A percentile compares a stretch with the other conserved stretches of the same genome.
phyloP scores from a whole-genome alignment of 2,888 invertebrate genomes.

The Congeria kusceri region DNA sequence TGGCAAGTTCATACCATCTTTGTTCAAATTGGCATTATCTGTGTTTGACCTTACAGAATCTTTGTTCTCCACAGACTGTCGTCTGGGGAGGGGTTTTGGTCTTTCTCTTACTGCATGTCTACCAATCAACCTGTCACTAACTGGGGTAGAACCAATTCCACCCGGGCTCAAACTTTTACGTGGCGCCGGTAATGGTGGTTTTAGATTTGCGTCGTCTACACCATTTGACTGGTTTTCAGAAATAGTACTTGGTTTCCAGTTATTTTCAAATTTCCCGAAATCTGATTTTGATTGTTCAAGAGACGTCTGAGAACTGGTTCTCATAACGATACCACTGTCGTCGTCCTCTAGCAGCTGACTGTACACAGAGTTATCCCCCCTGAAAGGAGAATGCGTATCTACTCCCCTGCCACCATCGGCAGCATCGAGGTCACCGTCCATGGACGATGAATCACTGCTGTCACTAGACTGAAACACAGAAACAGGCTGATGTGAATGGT shows the following conservation, averaged over 20 bases:
- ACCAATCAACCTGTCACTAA: constrained; percentile 41
- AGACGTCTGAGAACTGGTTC: constrained; percentile 48
- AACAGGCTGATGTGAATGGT: no score
- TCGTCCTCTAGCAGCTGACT: constrained; percentile 52
- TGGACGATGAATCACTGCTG: constrained; percentile 54
- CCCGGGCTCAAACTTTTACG: constrained; percentile 35
- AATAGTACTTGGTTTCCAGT: neutral
- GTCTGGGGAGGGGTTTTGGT: constrained; percentile 43
- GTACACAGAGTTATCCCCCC: constrained; percentile 45
- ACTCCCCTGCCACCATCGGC: neutral
- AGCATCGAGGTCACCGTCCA: constrained; percentile 21
- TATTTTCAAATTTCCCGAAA: constrained; percentile 6
- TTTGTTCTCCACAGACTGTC: constrained; percentile 31
- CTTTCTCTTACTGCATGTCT: constrained; percentile 19
- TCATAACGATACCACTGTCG: constrained; percentile 61
- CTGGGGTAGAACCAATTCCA: neutral
- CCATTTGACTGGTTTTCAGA: neutral
- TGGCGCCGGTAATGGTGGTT: constrained; percentile 4
- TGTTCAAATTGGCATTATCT: neutral
- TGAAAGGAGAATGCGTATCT: neutral
- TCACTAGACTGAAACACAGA: constrained; percentile 43
- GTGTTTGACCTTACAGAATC: neutral
- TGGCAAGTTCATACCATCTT: neutral
- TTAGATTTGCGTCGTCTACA: constrained; percentile 2
- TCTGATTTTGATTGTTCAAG: constrained; percentile 39